These are phyloP conservation scores for Pherbina coryleti DNA, from an alignment of 2,888 invertebrate genomes.

Conservation along the genomic window DNA sequence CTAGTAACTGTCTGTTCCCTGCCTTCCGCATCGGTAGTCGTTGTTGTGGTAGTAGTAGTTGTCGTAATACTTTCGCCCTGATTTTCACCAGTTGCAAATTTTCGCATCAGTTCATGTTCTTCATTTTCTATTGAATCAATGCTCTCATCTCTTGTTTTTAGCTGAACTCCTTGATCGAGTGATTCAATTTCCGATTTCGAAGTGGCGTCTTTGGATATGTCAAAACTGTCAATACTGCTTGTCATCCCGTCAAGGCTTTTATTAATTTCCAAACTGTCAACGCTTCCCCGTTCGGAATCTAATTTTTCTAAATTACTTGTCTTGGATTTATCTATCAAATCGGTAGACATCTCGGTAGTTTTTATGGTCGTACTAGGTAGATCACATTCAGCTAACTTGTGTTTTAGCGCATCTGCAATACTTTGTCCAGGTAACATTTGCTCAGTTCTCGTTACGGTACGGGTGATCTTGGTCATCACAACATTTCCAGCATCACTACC, in stretches of 20 bases:
- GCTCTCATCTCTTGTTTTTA: slow-evolving; percentile 64
- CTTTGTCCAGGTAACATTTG: slow-evolving; percentile 54
- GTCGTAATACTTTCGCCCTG: slow-evolving; percentile 58
- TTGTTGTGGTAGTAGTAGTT: slow-evolving; percentile 63
- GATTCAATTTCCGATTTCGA: slow-evolving; percentile 67
- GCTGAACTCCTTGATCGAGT: slow-evolving; percentile 62
- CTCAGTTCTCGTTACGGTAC: slow-evolving; percentile 61
- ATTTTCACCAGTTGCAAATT: slow-evolving; percentile 54
- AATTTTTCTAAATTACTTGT: slow-evolving; percentile 61
- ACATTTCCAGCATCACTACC: slow-evolving; percentile 57
- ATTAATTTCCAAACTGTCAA: slow-evolving; percentile 78
- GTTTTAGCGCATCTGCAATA: slow-evolving; percentile 67
- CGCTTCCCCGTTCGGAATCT: slow-evolving; percentile 74
- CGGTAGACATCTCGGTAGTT: slow-evolving; percentile 74
- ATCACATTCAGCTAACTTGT: slow-evolving; percentile 65
- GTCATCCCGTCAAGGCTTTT: slow-evolving; percentile 72
- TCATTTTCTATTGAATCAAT: slow-evolving; percentile 67
- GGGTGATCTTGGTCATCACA: slow-evolving; percentile 56
- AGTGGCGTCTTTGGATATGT: slow-evolving; percentile 69
- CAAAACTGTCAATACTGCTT: slow-evolving; percentile 72
- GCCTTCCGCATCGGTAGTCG: slow-evolving; percentile 62
- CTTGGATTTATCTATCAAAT: slow-evolving; percentile 73
- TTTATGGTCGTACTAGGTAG: slow-evolving; percentile 72
- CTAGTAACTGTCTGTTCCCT: slow-evolving; percentile 56
- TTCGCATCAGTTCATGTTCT: slow-evolving; percentile 57